These are phyloP conservation scores for Sakesphorus luctuosus DNA, from an alignment of 2,113 vertebrate species.

Conservation along the genomic window DNA sequence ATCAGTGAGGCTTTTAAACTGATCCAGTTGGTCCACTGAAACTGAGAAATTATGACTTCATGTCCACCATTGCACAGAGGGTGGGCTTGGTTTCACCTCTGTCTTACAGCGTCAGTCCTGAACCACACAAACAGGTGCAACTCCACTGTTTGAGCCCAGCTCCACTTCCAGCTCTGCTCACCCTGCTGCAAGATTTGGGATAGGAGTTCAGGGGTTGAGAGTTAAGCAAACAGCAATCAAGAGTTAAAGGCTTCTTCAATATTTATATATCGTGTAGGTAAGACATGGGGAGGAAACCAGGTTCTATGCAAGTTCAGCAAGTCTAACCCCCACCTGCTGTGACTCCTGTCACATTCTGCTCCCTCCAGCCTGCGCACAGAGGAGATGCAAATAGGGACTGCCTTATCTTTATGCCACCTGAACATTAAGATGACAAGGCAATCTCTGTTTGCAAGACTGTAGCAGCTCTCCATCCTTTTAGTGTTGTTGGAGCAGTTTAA, in stretches of 20 bases:
- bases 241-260: background rate
- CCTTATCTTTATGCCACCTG: constrained; percentile 42
- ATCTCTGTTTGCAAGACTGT: background rate
- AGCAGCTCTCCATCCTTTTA: background rate
- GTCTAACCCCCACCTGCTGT: background rate
- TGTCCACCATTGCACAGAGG: background rate
- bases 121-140: background rate
- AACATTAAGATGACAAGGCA: constrained; percentile 40
- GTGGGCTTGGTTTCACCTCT: background rate
- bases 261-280: background rate
- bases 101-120: background rate
- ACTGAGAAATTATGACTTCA: background rate
- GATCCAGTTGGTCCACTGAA: background rate
- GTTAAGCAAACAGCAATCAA: background rate
- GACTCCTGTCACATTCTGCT: background rate
- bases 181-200: background rate
- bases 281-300: background rate
- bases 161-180: background rate
- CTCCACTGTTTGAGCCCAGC: background rate
- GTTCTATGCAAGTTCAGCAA: background rate
- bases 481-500: background rate
- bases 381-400: background rate
- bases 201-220: background rate
- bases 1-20: background rate
- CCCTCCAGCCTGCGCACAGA: background rate